Base-by-base conservation (phyloP, 2,797 vertebrate genomes). In the Lateolabrax maculatus region DNA sequence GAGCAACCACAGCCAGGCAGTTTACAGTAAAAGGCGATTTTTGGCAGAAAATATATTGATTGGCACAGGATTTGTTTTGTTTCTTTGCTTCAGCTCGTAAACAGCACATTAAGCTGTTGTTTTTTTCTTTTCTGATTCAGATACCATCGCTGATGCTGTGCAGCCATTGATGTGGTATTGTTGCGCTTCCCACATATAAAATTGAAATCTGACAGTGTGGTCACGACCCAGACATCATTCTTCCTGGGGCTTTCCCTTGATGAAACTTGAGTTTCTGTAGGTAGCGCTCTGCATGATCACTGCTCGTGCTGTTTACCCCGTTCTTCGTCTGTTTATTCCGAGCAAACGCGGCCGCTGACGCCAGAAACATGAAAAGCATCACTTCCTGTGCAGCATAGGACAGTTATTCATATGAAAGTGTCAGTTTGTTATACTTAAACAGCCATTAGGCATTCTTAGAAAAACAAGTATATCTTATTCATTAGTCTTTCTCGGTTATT, bases 1-100 rank as follows among this genome's bases (percentile, higher is more conserved):
- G 81, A 77, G 64, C 29, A 2, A 84, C 86, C 87, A 0, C 89
- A 89, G 67, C 51, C 79, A 86, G 70, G 79, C 64, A 16, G 79
- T 75, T 90, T 92, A 84, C 84, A 74, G 90, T 84, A 91, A 91
- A 52, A 44, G 62, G 71, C 43, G 1, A 11, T 31, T 71, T 75
- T 55, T 63, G 67, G 56, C 2, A 10, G 29, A 70, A 55, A 31
- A 77, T 76, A 56, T 64, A 72, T 57, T 57, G 58, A 73, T 76
- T 67, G 53, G 71, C 56, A 10, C 68, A 57, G 25, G 61, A 62
- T 77, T 67, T 71, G 41, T 61, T 78, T 79, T 75, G 56, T 23
- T 58, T 70, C n/a, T 36, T 52, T 34, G 29, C 51, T 75, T 67
- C 46, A 19, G 55, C 52, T n/a, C 29, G 57, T 79, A 56, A 81